A percentile compares a stretch with the other conserved stretches of the same genome.
Conservation (phyloP, 1,140 invertebrate genomes). For the Drosophila kepulauana region DNA sequence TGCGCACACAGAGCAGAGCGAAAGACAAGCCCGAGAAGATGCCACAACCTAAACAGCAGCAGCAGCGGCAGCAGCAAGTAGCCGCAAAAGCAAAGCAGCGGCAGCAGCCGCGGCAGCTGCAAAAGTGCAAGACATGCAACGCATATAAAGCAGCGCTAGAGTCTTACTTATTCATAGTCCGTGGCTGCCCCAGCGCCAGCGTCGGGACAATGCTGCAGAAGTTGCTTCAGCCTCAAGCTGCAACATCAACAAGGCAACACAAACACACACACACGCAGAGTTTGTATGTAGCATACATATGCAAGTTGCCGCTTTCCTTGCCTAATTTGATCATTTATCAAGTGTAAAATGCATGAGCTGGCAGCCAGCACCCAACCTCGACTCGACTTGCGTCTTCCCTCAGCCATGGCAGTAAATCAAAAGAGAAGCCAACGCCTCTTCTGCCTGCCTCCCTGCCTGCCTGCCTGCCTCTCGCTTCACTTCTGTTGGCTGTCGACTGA, state of each 20-base stretch:
- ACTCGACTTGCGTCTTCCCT: neutral
- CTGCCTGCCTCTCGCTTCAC: neutral
- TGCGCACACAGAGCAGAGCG: conserved; percentile 37
- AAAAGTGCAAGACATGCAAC: conserved; percentile 62
- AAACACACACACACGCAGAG: neutral
- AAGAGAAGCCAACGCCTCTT: conserved; percentile 24
- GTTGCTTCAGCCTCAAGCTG: conserved; percentile 32
- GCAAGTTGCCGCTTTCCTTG: conserved; percentile 60
- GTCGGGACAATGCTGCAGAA: conserved; percentile 61
- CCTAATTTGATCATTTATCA: conserved; percentile 84
- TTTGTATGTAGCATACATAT: conserved; percentile 8
- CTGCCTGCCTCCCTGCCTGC: neutral
- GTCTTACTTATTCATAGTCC: conserved; percentile 12
- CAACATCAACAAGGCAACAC: conserved; percentile 45
- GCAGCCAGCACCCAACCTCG: conserved; percentile 31
- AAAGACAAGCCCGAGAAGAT: conserved; percentile 42
- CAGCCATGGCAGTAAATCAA: conserved; percentile 46
- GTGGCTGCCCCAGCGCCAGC: conserved; percentile 2
- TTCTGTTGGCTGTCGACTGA: conserved; percentile 45
- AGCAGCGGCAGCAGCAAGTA: conserved; percentile 36
- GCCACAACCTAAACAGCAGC: conserved; percentile 42
- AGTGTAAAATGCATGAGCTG: conserved; percentile 75
- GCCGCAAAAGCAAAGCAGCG: conserved; percentile 65
- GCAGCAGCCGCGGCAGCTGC: conserved; percentile 28
- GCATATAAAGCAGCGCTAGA: conserved; percentile 69